Evolutionary conservation across 2,113 vertebrate species (phyloP), one percentile per base, ranked within the genome.

Genomic region (Pseudois nayaur): DNA sequence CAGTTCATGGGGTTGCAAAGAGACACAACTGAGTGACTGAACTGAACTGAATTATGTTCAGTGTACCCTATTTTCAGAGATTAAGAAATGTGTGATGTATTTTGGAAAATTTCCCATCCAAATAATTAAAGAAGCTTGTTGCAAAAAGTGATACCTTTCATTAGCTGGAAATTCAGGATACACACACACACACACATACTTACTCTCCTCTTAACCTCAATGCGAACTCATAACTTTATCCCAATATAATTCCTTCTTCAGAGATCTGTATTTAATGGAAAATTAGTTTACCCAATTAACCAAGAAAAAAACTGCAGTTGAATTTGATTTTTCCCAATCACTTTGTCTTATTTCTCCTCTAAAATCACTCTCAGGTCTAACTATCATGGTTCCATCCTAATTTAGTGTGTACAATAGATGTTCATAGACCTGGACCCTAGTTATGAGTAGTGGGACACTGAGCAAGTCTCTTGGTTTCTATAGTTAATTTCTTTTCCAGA

Each of bases 221-320:
- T 6, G 12, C 4, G 5, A 93, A 59, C 9, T 60, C 13, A 74
- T 40, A 21, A 43, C 10, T 87, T 83, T 94, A 71, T 89, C 21
- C 27, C 33, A 89, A 71, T 50, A 76, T 1, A n/a, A 19, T 52
- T 88, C 29, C 45, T 89, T 87, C 84, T 43, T 89, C n/a, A 87
- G n/a, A 84, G 11, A 67, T 8, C 71, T 84, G 5, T 52, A 59
- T 36, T 87, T 87, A 57, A 52, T 21, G 16, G 25, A 40, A 96
- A 95, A 84, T 59, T n/a, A 31, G 19, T 91, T 94, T 87, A 92
- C 40, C 6, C 27, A 71, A 78, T 54, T 94, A 92, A 29, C 21
- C 17, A 83, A 64, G 7, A 83, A 76, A 45, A 93, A 95, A 54
- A 62, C 12, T 3, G 48, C 54, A 81, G 4, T 19, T 86, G 40